Evolutionary conservation across 2,888 invertebrate genomes (phyloP), one percentile per base, ranked within the genome.

Genomic region (Escarpia spicata): DNA sequence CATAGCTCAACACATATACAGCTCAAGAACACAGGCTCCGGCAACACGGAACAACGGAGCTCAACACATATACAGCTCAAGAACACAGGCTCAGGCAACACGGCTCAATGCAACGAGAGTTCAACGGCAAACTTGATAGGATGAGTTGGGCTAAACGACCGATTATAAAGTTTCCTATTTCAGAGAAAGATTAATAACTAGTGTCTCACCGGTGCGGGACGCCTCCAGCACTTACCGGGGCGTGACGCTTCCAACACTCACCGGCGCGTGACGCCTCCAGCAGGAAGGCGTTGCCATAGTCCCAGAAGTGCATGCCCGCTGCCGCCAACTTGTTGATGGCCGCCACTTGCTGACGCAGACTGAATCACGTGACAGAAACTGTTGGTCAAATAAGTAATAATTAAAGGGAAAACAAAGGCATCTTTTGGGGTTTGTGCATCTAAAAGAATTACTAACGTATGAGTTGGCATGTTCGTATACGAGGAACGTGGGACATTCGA

Each of bases 271-370:
- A 96, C 6, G 97, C 97, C 95, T 97, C 97, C 92, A 97, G 96
- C 43, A 97, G 96, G 95, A 97, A 97, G 3, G 97, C 97, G 95
- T 97, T 97, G 43, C 97, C 97, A 95, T 97, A 97, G 95, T 97
- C 97, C 97, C 97, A 97, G 96, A 97, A 97, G 94, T 96, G 96
- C 96, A 97, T 96, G 12, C 97, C 97, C 12, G 96, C 95, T 3
- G 95, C 95, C 0, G 97, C 94, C 92, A 97, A 95, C 90, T 95
- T 96, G 95, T 97, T 97, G 92, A 97, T 97, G n/a, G 97, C 97
- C 1, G 95, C 94, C 8, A 97, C 96, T 92, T 97, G 97, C 10
- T 97, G 96, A 90, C 97, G 95, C 43, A 97, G 95, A 95, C 97
- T 97, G 94, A 89, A 92, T 12, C 12, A 75, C 92, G 52, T 91